Conservation (phyloP, 2,113 vertebrate species). For the Pseudolaguvia tuberculata region DNA sequence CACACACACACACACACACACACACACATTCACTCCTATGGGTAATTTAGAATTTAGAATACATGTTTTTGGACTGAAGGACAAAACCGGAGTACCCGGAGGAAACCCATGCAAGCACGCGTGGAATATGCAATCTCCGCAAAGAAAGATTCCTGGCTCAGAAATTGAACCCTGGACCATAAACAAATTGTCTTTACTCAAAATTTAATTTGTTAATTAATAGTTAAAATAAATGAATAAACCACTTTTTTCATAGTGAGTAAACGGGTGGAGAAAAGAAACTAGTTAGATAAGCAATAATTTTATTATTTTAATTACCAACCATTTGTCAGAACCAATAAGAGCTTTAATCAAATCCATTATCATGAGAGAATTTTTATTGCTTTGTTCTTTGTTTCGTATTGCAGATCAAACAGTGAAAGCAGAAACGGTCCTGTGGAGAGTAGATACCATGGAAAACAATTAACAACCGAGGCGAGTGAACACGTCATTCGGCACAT, state of each 20-base stretch:
- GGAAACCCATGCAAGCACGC: too few species aligned
- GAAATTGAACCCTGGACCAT: too few species aligned
- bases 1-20: too few species aligned
- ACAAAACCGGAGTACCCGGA: too few species aligned
- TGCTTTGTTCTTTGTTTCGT: slow-evolving; percentile 10
- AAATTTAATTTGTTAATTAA: neutral
- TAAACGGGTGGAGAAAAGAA: neutral
- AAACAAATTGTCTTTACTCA: neutral
- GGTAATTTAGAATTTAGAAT: too few species aligned
- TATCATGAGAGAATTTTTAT: slow-evolving; percentile 26
- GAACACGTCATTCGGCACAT: slow-evolving; percentile 27
- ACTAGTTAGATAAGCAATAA: slow-evolving; percentile 15
- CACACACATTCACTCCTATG: too few species aligned
- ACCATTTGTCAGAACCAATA: slow-evolving; percentile 27
- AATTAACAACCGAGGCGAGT: slow-evolving; percentile 38
- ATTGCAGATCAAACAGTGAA: slow-evolving; percentile 22
- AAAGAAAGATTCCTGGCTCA: too few species aligned
- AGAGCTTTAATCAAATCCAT: slow-evolving; percentile 28
- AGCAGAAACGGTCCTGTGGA: slow-evolving; percentile 34
- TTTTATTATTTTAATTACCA: slow-evolving; percentile 26
- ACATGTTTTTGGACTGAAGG: too few species aligned
- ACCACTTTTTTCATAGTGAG: neutral
- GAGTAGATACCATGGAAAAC: slow-evolving; percentile 39
- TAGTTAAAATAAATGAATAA: neutral
- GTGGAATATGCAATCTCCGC: too few species aligned